Conservation (phyloP, 2,888 invertebrate species). For the Steromphala cineraria region DNA sequence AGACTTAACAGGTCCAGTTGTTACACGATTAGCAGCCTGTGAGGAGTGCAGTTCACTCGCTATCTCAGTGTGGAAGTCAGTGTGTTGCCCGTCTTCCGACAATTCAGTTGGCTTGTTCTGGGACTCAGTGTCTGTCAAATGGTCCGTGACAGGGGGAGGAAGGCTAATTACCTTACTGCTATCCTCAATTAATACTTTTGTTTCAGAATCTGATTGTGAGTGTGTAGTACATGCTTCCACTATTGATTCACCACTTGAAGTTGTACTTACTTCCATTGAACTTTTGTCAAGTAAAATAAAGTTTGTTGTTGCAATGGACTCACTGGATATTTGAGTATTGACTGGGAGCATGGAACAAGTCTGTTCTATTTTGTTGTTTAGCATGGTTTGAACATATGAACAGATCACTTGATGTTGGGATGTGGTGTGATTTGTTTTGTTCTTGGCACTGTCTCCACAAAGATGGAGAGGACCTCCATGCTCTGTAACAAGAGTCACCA, state of each 20-base stretch:
- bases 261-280: not conserved
- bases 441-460: not conserved
- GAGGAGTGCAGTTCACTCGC: too few species aligned
- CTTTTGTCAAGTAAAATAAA: not conserved
- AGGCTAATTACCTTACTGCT: too few species aligned
- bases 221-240: too few species aligned
- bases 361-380: not conserved
- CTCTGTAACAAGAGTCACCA: not conserved
- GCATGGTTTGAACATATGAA: constrained; percentile 29
- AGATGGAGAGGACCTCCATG: not conserved
- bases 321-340: not conserved
- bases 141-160: too few species aligned
- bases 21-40: too few species aligned
- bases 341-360: not conserved
- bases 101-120: too few species aligned
- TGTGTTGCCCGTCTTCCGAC: too few species aligned
- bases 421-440: not conserved
- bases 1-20: not conserved
- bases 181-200: too few species aligned
- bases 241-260: not conserved
- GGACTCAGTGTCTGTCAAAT: too few species aligned
- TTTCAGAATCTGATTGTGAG: too few species aligned
- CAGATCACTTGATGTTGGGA: constrained; percentile 12
- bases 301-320: not conserved
- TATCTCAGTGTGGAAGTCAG: too few species aligned